Base-by-base conservation (phyloP, 2,888 invertebrate species). In the Caradrina clavipalpis region DNA sequence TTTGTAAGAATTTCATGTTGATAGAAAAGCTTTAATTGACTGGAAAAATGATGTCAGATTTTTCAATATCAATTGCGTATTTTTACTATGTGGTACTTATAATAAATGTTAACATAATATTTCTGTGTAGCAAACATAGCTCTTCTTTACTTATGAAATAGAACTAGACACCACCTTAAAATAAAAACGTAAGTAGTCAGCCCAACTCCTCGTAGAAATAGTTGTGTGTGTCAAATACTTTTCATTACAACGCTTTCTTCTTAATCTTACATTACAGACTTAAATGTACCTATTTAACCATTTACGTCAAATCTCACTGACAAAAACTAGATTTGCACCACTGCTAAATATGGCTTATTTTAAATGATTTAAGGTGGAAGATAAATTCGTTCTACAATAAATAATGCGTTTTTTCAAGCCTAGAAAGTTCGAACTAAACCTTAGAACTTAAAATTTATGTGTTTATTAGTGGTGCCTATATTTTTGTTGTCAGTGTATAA, bases 21-120 rank as follows among this genome's bases (percentile, higher is more conserved):
- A 83, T 83, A 80, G 76, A 79, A 80, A 80, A 85, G 86, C 86
- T 86, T 86, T 85, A 86, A 86, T 80, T 82, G 76, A 80, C 73
- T 78, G 73, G 64, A 74, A 76, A 80, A 77, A 69, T 71, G 77
- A 74, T 55, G 73, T 76, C 74, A 73, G 65, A 70, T 81, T 73
- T 71, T 82, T 79, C 73, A 78, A 78, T 79, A 74, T 83, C 80
- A 73, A 81, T 81, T 77, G 71, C 70, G 70, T 82, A 76, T 69
- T 71, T 73, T 81, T 75, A 81, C 56, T 80, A 80, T 71, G 60
- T 74, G 62, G 82, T 83, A 83, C 81, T 81, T 83, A 81, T 78
- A 58, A 76, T 76, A 68, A 69, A 69, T 73, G 73, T 71, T 73
- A 80, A 76, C 62, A 73, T 69, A 79, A 82, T 73, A 81, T 73